Base-by-base conservation (phyloP, 2,113 vertebrate genomes). In the Silurus meridionalis region DNA sequence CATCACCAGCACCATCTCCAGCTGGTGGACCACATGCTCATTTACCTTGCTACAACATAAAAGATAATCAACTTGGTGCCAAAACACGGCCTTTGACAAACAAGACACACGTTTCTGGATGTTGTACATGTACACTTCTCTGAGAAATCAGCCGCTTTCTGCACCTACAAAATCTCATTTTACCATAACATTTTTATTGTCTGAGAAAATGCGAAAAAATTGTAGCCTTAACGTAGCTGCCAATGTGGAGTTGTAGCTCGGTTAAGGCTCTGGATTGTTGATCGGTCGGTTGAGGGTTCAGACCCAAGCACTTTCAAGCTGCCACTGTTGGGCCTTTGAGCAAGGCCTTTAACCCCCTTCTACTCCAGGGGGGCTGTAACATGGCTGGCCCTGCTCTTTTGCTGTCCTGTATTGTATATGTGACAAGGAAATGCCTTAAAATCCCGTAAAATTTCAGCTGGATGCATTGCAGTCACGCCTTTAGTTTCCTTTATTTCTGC, bases 1-100 rank as follows among this genome's bases (percentile, higher is more conserved):
- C 53, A 66, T 82, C 85, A 81, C 4, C 53, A 60, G 28, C 37
- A 60, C 75, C 37, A 37, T 37, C 37, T 81, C 52, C 78, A 80
- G 52, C 78, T 71, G 48, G 37, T 71, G 48, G 28, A 71, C 66
- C 37, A 63, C 75, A 69, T n/a, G 9, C 74, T 53, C 37, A 25
- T 64, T 64, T 78, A 46, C 48, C n/a, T 37, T 13, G 4, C 57
- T 52, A 85, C 83, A 77, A 57, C 57, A 77, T 52, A 48, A 84
- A 13, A 78, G 69, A 77, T 50, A 50, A 84, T 52, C 71, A 48
- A 75, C 37, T 52, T 67, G 5, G 48, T 67, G 80, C 7, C 80
- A n/a, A 53, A 67, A 66, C 63, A 82, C 13, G n/a, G n/a, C 48
- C 63, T 67, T 82, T 52, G 23, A 82, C 61, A 82, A 67, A 67